Evolutionary conservation across 2,888 invertebrate genomes (phyloP).

Genomic region (Oscheius sp.): DNA sequence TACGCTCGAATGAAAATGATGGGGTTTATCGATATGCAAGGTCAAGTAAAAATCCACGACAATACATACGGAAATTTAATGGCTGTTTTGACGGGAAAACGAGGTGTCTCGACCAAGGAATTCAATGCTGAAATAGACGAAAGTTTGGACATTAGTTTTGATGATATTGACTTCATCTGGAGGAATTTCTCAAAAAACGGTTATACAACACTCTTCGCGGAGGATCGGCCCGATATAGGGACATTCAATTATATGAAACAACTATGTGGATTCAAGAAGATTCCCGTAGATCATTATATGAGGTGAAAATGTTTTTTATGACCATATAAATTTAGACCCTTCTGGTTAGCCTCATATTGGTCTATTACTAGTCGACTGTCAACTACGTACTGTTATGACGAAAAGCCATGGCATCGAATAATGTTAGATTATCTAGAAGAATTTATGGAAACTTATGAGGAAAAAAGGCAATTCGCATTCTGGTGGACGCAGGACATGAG

Average conservation of each 20-base stretch:
- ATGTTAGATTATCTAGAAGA: conserved; percentile 50
- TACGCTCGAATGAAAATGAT: conserved; percentile 44
- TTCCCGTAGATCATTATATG: conserved; percentile 71
- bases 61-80: conserved; percentile 71
- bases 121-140: conserved; percentile 55
- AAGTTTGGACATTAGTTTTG: conserved; percentile 53
- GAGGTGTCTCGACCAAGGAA: conserved; percentile 46
- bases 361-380: conserved; percentile 49
- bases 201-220: conserved; percentile 71
- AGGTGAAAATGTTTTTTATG: conserved; percentile 42
- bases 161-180: conserved; percentile 54
- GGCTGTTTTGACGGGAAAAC: conserved; percentile 69
- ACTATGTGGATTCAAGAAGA: conserved; percentile 66
- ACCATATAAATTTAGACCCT: conserved; percentile 35
- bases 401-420: conserved; percentile 42
- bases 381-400: conserved; percentile 53
- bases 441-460: conserved; percentile 46
- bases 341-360: conserved; percentile 55
- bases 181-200: conserved; percentile 45
- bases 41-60: conserved; percentile 71
- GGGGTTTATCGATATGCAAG: conserved; percentile 55
- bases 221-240: conserved; percentile 71
- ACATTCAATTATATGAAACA: conserved; percentile 70
- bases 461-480: conserved; percentile 52
- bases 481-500: conserved; percentile 61